Conservation (phyloP, 2,888 invertebrate species). For the Polyommatus icarus region DNA sequence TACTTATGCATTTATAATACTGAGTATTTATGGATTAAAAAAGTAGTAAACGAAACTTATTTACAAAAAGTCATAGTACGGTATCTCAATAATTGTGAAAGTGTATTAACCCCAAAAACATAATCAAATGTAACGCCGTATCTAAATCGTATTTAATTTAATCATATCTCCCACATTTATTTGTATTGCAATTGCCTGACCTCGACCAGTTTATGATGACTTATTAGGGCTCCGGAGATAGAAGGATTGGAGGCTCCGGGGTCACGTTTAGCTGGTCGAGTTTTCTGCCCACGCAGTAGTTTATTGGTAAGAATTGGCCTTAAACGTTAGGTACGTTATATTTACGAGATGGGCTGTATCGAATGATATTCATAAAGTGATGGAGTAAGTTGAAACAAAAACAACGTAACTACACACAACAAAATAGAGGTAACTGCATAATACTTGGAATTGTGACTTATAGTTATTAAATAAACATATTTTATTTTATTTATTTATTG, state of each 20-base stretch:
- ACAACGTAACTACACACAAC: not conserved
- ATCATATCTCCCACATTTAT: slow-evolving; percentile 65
- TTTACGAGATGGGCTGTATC: slow-evolving; percentile 63
- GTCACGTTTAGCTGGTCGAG: slow-evolving; percentile 56
- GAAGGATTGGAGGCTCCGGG: slow-evolving; percentile 39
- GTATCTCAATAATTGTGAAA: not conserved
- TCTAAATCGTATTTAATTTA: slow-evolving; percentile 49
- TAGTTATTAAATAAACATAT: too few species aligned
- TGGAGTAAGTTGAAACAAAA: slow-evolving; percentile 45
- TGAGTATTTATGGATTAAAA: too few species aligned
- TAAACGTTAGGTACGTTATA: slow-evolving; percentile 79
- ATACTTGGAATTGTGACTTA: not conserved
- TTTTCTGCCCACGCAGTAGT: slow-evolving; percentile 70
- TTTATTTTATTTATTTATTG: too few species aligned
- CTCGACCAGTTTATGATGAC: slow-evolving; percentile 45
- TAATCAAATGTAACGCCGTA: slow-evolving; percentile 24
- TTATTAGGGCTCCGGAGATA: slow-evolving; percentile 13
- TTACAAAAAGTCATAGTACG: not conserved
- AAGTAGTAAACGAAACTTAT: too few species aligned
- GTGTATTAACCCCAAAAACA: not conserved
- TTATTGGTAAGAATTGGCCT: slow-evolving; percentile 77
- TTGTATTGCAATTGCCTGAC: slow-evolving; percentile 59
- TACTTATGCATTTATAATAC: too few species aligned
- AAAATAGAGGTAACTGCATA: not conserved
- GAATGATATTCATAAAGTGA: slow-evolving; percentile 58